phyloP scores from a whole-genome alignment of 1,140 invertebrate genomes.

The Hydropsyche tenuis region DNA sequence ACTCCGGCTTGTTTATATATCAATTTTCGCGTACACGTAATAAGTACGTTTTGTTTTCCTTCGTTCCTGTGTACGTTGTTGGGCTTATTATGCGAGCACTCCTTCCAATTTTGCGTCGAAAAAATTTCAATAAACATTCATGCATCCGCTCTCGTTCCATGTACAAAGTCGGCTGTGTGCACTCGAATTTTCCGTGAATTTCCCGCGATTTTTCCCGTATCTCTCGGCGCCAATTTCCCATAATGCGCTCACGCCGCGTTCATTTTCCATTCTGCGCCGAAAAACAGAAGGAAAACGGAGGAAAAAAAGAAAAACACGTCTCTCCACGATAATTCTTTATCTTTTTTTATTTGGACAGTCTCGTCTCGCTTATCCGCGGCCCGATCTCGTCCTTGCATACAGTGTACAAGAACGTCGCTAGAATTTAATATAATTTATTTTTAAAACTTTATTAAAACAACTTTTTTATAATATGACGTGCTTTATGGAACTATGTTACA shows the following conservation, averaged over 20 bases:
- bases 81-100: constrained; percentile 15
- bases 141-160: neutral
- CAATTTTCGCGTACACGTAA: no score
- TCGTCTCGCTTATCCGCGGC: constrained; percentile 20
- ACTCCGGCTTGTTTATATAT: no score
- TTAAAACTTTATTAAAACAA: no score
- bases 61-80: neutral
- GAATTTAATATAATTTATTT: no score
- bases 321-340: constrained; percentile 37
- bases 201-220: constrained; percentile 19
- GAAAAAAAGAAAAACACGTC: neutral
- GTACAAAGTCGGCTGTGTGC: no score
- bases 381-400: constrained; percentile 3
- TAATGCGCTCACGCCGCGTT: constrained; percentile 36
- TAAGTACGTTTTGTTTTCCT: neutral
- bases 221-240: constrained; percentile 38
- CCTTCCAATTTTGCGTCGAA: neutral
- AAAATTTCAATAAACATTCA: constrained; percentile 20
- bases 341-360: constrained; percentile 22
- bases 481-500: no score
- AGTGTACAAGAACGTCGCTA: no score
- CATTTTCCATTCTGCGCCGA: constrained; percentile 26
- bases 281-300: neutral
- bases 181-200: neutral
- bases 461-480: no score